Conservation (phyloP, 2,888 invertebrate genomes). For the Rapana venosa region DNA sequence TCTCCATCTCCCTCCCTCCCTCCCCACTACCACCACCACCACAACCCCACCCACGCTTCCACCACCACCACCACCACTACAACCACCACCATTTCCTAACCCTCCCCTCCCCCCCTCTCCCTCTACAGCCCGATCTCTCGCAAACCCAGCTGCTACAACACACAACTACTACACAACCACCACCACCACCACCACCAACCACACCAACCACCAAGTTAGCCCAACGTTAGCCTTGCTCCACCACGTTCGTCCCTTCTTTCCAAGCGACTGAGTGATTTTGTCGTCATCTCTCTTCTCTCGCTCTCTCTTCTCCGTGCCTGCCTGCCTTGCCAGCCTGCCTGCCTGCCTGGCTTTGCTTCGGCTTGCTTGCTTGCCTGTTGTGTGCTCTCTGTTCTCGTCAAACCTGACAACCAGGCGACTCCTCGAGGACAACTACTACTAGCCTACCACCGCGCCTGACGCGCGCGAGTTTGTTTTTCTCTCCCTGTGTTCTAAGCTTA, state of each 20-base stretch:
- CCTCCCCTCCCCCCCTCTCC: neutral
- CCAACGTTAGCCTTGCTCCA: neutral
- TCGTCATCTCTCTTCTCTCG: neutral
- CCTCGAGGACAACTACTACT: too few species aligned
- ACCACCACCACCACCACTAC: neutral
- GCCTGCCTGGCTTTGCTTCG: neutral
- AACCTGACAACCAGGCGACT: too few species aligned
- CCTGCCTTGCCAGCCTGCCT: neutral
- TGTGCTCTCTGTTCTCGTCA: neutral
- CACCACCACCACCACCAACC: neutral
- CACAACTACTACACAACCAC: neutral
- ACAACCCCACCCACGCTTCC: neutral
- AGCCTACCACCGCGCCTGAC: neutral
- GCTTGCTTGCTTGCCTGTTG: neutral
- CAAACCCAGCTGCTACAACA: neutral
- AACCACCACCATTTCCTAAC: neutral
- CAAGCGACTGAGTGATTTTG: slow-evolving; percentile 18
- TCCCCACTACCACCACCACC: neutral
- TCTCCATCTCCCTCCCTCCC: neutral
- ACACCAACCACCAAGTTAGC: neutral
- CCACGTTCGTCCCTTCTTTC: neutral
- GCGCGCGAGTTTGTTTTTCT: slow-evolving; percentile 13
- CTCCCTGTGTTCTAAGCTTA: neutral
- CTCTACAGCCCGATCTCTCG: neutral
- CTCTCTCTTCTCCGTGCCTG: too few species aligned